Percentiles rank a stretch among this genome's conserved stretches.
Conservation (phyloP, 2,113 vertebrate genomes). For the Sturnira hondurensis region DNA sequence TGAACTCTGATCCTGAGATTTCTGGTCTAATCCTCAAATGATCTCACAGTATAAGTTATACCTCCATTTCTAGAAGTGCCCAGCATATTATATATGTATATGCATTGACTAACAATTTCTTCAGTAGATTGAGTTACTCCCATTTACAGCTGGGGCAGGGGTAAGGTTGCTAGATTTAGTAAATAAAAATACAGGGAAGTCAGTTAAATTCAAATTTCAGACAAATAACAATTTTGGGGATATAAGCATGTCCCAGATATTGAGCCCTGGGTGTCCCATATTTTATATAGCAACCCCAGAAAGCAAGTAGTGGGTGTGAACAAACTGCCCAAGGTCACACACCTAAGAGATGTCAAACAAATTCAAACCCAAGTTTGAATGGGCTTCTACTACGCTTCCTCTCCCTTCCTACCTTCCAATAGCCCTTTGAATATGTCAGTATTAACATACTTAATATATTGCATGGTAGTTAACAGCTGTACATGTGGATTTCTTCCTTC, state of each 20-base stretch:
- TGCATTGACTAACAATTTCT: background rate
- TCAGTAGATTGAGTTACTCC: background rate
- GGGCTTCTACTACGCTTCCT: background rate
- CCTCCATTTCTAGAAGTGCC: background rate
- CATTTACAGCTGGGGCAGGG: background rate
- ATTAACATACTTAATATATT: background rate
- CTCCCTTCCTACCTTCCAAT: background rate
- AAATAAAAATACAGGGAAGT: no score
- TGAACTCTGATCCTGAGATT: background rate
- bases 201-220: background rate
- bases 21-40: background rate
- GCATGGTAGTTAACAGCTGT: background rate
- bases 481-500: background rate
- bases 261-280: background rate
- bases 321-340: background rate
- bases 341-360: background rate
- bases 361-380: background rate
- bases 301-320: background rate
- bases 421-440: background rate
- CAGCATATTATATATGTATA: no score
- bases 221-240: background rate
- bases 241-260: background rate
- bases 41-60: background rate
- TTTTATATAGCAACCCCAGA: background rate
- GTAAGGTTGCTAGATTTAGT: background rate